Evolutionary conservation across 2,888 invertebrate species (phyloP).

Genomic region (Amorpha juglandis): DNA sequence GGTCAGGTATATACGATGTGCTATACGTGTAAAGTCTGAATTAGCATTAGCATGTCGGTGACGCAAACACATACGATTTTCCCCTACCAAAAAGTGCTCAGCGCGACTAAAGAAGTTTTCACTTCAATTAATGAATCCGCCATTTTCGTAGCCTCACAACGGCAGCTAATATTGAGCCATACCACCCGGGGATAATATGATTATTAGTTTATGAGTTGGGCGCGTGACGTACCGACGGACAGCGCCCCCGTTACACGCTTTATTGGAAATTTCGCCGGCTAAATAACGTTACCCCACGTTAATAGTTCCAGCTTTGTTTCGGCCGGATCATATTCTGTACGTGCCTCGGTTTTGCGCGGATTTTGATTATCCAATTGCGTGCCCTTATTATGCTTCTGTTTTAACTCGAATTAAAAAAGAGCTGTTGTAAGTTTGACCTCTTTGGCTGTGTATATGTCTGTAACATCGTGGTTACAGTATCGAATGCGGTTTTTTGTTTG

Average conservation of each 20-base stretch:
- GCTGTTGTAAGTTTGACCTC: too few relatives aligned
- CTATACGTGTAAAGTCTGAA: too few relatives aligned
- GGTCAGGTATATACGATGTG: too few relatives aligned
- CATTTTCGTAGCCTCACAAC: not conserved
- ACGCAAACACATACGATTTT: too few relatives aligned
- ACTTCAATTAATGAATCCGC: not conserved
- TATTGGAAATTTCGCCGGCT: conserved; percentile 35
- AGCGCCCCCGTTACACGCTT: conserved; percentile 35
- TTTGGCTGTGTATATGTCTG: too few relatives aligned
- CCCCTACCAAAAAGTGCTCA: too few relatives aligned
- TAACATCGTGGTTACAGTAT: too few relatives aligned
- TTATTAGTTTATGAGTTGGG: conserved; percentile 47
- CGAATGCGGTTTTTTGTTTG: too few relatives aligned
- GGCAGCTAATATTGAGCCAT: conserved; percentile 27
- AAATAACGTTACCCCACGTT: conserved; percentile 30
- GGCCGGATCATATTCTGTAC: conserved; percentile 12
- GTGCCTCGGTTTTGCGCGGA: not conserved
- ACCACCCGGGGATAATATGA: conserved; percentile 39
- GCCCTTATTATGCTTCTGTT: not conserved
- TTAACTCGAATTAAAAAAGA: too few relatives aligned
- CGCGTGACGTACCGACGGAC: conserved; percentile 40
- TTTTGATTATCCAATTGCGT: not conserved
- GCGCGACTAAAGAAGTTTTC: too few relatives aligned
- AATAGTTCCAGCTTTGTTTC: conserved; percentile 23
- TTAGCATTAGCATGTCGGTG: too few relatives aligned